Conservation (phyloP, 35 echinoderm and acorn worm species). For the Holothuria glaberrima region DNA sequence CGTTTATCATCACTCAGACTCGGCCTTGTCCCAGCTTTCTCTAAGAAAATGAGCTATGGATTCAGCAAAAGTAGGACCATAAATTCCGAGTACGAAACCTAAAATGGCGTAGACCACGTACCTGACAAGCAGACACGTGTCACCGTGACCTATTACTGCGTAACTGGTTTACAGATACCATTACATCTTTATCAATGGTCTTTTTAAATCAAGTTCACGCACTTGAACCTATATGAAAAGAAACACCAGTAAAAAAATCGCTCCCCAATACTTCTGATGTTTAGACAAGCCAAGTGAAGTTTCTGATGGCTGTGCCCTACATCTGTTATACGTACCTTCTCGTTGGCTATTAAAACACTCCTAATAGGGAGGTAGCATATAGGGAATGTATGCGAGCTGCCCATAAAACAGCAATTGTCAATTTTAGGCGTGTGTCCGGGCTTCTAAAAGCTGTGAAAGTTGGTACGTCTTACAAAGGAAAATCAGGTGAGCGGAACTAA, state of each 20-base stretch:
- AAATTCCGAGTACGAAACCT: too few species aligned
- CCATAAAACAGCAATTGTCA: constrained; percentile 48
- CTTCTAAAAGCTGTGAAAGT: constrained; percentile 24
- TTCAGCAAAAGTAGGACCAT: too few species aligned
- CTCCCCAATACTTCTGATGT: constrained; percentile 19
- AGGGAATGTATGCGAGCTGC: neutral
- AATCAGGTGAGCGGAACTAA: constrained; percentile 33
- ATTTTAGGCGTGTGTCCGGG: constrained; percentile 19
- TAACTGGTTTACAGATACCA: constrained; percentile 17
- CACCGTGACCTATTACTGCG: too few species aligned
- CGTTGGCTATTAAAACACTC: constrained; percentile 23
- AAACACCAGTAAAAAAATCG: constrained; percentile 2
- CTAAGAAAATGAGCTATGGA: too few species aligned
- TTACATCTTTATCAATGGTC: neutral
- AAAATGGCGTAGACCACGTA: too few species aligned
- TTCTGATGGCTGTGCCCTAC: constrained; percentile 26
- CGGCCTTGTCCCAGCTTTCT: too few species aligned
- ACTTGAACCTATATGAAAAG: constrained; percentile 22
- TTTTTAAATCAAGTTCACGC: constrained; percentile 31
- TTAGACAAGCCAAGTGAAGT: constrained; percentile 31
- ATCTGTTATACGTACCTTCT: constrained; percentile 17
- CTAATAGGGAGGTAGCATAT: too few species aligned
- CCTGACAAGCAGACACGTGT: too few species aligned
- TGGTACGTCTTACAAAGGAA: constrained; percentile 5
- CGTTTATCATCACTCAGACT: too few species aligned